Evolutionary conservation across 2,888 invertebrate genomes (phyloP), one percentile per base, ranked within the genome.

Genomic region (Hirtodrosophila alboralis): DNA sequence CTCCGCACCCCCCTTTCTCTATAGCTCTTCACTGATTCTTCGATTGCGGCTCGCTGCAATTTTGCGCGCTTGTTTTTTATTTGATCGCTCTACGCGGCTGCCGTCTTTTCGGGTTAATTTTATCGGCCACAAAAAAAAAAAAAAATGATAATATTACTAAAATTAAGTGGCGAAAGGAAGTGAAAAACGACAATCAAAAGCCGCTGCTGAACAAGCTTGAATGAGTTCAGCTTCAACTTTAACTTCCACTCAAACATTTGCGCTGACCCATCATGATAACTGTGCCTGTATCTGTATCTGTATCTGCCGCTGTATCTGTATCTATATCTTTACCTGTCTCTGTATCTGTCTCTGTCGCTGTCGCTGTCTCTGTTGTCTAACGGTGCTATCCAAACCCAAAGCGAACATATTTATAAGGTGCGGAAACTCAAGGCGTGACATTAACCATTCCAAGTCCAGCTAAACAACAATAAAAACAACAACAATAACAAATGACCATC

Each of bases 151-250:
- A 7, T 23, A 23, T 23, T 62, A 73, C 63, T 49, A 44, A 75
- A 75, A 61, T 65, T 57, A 65, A 65, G 58, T 65, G 85, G 66
- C 81, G 61, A 84, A 70, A 77, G 78, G 83, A 78, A 84, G 83
- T 73, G 83, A 70, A 84, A 81, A 76, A 68, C 73, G 64, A 26
- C 48, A 38, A 34, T 33, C 47, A 67, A 52, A 18, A 41, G 41
- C 14, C 16, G 53, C 18, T n/a, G 3, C 33, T 40, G 51, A 13
- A 23, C 16, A 31, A 30, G 38, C 47, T 16, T 30, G 30, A 44
- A 53, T 54, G 31, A 12, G 18, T 14, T 28, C 30, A 36, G 21
- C 30, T 12, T 28, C 49, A 28, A 26, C 12, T 23, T 7, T 12
- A 8, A 16, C n/a, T 4, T 8, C 9, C 4, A 16, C 18, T 18